These are phyloP conservation scores for Dryocosmus kuriphilus DNA, from an alignment of 2,888 invertebrate species.

Conservation along the genomic window DNA sequence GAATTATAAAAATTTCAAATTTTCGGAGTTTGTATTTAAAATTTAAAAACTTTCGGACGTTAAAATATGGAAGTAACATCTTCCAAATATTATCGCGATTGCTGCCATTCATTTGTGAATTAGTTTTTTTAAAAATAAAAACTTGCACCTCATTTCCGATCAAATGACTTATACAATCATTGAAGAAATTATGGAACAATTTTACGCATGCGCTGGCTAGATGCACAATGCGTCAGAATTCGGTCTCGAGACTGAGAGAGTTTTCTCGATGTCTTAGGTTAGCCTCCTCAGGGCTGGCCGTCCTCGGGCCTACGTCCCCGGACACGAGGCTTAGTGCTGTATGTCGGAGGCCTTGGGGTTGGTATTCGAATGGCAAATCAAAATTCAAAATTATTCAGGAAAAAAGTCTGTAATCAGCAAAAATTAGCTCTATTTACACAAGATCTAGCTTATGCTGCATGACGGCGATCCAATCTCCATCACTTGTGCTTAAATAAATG, in stretches of 20 bases:
- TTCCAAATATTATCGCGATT: too few species aligned
- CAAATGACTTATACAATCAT: neutral
- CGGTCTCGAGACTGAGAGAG: slow-evolving; percentile 66
- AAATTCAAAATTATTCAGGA: slow-evolving; percentile 60
- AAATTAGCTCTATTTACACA: slow-evolving; percentile 43
- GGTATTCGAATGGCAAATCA: slow-evolving; percentile 62
- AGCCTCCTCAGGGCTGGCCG: slow-evolving; percentile 76
- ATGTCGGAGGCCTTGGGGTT: slow-evolving; percentile 74
- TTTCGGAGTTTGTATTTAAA: too few species aligned
- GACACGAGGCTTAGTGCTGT: slow-evolving; percentile 79
- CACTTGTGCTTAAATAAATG: neutral
- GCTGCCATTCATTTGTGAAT: slow-evolving; percentile 14
- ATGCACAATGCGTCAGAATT: slow-evolving; percentile 79
- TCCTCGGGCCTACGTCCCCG: slow-evolving; percentile 77
- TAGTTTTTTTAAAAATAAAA: neutral
- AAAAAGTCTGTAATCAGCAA: slow-evolving; percentile 57
- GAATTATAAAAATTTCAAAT: too few species aligned
- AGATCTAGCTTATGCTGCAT: slow-evolving; percentile 12
- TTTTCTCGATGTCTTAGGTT: slow-evolving; percentile 62
- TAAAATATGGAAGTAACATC: too few species aligned
- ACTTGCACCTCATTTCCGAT: neutral
- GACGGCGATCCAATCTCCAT: slow-evolving; percentile 19
- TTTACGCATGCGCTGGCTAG: slow-evolving; percentile 76
- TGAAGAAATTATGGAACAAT: slow-evolving; percentile 47
- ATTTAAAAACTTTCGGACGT: too few species aligned